phyloP scores from a whole-genome alignment of 1,140 invertebrate species.

The Pectinophora gossypiella region DNA sequence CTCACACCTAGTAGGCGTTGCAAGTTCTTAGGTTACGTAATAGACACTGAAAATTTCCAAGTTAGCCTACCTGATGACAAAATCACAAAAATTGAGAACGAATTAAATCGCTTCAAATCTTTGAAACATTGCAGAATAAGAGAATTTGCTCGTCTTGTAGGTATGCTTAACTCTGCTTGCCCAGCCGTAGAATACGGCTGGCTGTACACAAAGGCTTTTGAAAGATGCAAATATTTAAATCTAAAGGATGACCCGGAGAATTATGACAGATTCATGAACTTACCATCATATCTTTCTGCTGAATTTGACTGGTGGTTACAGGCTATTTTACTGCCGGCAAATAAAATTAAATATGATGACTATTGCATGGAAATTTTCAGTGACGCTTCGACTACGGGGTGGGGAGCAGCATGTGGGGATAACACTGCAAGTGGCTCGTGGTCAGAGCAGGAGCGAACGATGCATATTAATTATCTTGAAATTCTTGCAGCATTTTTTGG shows the following conservation, averaged over 20 bases:
- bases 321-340: neutral
- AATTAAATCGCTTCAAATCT: neutral
- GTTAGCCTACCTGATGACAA: constrained; percentile 2
- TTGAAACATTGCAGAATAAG: constrained; percentile 4
- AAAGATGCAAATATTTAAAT: constrained; percentile 6
- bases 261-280: constrained; percentile 6
- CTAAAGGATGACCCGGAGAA: constrained; percentile 3
- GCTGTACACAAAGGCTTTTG: constrained; percentile 12
- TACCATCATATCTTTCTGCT: neutral
- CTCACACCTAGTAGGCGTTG: neutral
- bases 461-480: constrained; percentile 14
- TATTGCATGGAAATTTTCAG: constrained; percentile 9
- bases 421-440: constrained; percentile 3
- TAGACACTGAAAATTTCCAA: constrained; percentile 9
- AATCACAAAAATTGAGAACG: neutral
- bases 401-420: constrained; percentile 8
- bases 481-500: constrained; percentile 8
- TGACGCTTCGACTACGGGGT: constrained; percentile 10
- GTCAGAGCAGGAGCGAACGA: neutral
- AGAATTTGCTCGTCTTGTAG: constrained; percentile 7
- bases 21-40: constrained; percentile 3
- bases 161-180: constrained; percentile 7
- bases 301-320: constrained; percentile 9
- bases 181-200: constrained; percentile 5
- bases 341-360: constrained; percentile 6